phyloP scores from a whole-genome alignment of 2,797 vertebrate genomes.

The Morelia viridis region DNA sequence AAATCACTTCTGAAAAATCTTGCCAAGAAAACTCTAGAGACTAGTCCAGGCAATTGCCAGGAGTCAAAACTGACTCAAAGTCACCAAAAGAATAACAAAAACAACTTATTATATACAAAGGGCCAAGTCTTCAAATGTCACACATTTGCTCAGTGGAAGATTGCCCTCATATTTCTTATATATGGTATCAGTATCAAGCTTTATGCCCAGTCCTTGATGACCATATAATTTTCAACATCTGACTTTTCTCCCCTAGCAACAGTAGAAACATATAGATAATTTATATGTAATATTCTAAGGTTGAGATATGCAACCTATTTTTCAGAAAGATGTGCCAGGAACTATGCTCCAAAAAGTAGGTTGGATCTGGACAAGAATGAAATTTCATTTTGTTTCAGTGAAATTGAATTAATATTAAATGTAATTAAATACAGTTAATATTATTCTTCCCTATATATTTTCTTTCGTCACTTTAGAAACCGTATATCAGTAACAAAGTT shows the following conservation, averaged over 20 bases:
- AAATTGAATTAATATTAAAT: neutral
- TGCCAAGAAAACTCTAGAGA: too few relatives aligned
- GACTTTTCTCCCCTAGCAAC: neutral
- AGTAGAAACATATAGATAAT: neutral
- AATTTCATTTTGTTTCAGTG: neutral
- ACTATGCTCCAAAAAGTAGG: neutral
- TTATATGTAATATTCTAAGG: neutral
- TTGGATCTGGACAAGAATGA: neutral
- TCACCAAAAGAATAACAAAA: too few relatives aligned
- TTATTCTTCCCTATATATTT: neutral
- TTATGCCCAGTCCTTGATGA: neutral
- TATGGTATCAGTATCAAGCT: neutral
- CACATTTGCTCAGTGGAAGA: conserved; percentile 6
- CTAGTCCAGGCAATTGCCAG: too few relatives aligned
- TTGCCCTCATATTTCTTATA: conserved; percentile 12
- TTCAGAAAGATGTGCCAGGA: neutral
- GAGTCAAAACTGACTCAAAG: too few relatives aligned
- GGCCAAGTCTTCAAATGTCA: conserved; percentile 1
- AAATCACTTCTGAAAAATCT: too few relatives aligned
- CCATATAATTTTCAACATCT: neutral
- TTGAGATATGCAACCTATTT: neutral
- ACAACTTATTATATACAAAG: neutral
- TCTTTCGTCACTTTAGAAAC: neutral
- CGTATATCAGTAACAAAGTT: neutral
- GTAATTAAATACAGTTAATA: neutral